A percentile compares a stretch with the other conserved stretches of the same genome.
These are phyloP conservation scores for Lepisosteus oculatus DNA, from an alignment of 2,113 vertebrate genomes.

Conservation along the genomic window DNA sequence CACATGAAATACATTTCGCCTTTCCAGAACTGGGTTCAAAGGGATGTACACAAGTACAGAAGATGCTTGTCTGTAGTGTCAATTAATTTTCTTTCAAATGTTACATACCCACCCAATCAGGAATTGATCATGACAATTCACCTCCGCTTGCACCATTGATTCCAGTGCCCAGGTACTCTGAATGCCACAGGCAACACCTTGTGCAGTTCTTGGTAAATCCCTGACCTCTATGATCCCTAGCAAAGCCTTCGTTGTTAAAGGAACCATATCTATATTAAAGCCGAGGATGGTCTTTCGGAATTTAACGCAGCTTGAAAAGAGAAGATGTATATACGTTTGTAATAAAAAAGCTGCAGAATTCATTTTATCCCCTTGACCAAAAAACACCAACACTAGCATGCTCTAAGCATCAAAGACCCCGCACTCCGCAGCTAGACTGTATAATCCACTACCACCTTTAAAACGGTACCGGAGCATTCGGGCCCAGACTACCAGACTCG, in stretches of 20 bases:
- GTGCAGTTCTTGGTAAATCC: conserved; percentile 79
- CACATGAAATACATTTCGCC: too few species aligned
- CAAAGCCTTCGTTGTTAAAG: conserved; percentile 75
- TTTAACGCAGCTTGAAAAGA: conserved; percentile 99
- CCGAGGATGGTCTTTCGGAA: conserved; percentile 66
- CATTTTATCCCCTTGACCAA: conserved; percentile 98
- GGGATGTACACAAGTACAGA: too few species aligned
- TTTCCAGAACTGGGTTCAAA: too few species aligned
- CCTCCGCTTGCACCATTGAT: too few species aligned
- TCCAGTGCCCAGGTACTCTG: conserved; percentile 73
- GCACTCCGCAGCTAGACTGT: too few species aligned
- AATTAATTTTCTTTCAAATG: too few species aligned
- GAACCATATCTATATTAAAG: conserved; percentile 88
- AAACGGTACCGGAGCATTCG: too few species aligned
- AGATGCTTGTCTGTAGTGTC: too few species aligned
- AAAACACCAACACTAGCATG: conserved; percentile 99
- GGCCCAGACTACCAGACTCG: too few species aligned
- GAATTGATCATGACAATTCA: too few species aligned
- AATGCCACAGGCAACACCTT: conserved; percentile 74
- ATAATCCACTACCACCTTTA: too few species aligned
- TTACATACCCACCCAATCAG: too few species aligned
- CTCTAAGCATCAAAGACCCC: conserved; percentile 17
- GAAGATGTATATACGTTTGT: conserved; percentile 81
- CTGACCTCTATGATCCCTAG: conserved; percentile 82
- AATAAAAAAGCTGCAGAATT: conserved; percentile 98